Evolutionary conservation across 2,797 vertebrate genomes (phyloP).

Genomic region (Decapterus maruadsi): DNA sequence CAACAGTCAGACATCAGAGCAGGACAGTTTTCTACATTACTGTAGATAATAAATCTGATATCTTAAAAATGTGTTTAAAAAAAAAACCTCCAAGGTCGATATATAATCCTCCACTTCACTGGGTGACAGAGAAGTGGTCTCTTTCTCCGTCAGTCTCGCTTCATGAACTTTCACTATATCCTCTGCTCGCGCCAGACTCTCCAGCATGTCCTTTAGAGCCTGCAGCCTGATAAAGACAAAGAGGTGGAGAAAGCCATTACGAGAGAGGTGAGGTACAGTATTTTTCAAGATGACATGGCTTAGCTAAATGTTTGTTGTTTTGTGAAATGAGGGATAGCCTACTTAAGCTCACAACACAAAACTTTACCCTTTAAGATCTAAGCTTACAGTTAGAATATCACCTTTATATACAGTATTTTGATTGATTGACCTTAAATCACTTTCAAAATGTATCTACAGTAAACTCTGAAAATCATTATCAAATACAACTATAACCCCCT

Average conservation of each 20-base stretch:
- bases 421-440: too few species aligned
- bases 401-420: background rate
- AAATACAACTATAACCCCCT: background rate
- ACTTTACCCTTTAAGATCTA: too few species aligned
- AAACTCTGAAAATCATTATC: too few species aligned
- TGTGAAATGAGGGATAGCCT: background rate
- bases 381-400: background rate
- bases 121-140: conserved; percentile 91
- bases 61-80: background rate
- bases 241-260: background rate
- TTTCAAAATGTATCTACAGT: too few species aligned
- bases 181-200: conserved; percentile 89
- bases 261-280: background rate
- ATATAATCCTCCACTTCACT: conserved; percentile 92
- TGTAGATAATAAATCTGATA: background rate
- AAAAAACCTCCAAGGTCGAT: conserved; percentile 71
- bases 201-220: conserved; percentile 89
- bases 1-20: background rate
- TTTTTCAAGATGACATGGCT: background rate
- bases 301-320: background rate
- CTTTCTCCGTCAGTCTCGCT: conserved; percentile 93
- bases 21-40: background rate
- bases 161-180: conserved; percentile 95
- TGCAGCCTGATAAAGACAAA: conserved; percentile 82
- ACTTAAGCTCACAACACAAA: too few species aligned